Evolutionary conservation across 2,113 vertebrate species (phyloP), one percentile per base, ranked within the genome.

Genomic region (Casuarius casuarius): DNA sequence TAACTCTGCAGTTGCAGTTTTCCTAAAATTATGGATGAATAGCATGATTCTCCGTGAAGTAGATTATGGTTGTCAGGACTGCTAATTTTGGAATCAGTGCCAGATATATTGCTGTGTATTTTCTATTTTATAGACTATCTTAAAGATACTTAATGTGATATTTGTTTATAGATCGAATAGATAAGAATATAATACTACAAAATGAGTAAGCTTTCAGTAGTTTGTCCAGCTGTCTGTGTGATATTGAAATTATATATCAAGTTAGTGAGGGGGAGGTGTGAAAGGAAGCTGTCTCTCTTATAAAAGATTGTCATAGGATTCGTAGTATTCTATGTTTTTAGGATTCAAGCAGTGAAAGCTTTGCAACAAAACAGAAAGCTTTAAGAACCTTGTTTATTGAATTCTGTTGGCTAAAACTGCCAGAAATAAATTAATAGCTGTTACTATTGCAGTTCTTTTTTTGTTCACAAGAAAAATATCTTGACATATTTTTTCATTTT

Each of bases 401-500:
- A 97, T 96, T 96, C 90, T 95, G 66, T 92, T 95, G 77, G 95
- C 95, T 96, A 96, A 97, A 98, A 95, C 93, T 97, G 96, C 87
- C 96, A 97, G 96, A 97, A 97, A 96, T 93, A 97, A 97, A 98
- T 97, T 96, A 98, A 97, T 97, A 94, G 93, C 97, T 16, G 83
- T 96, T 97, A 85, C 76, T 87, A 49, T 87, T 91, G 76, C 90
- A 87, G 56, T 85, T 90, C 75, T 97, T 95, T 97, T 97, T 97
- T 97, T 97, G 95, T 94, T 97, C 94, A 92, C 92, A 97, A 98
- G 97, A 98, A 98, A 98, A 98, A 97, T 97, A 97, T 88, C 95
- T 97, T 97, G 97, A 98, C 97, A 97, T 97, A 98, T 98, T 98
- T 98, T 98, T 97, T 98, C 96, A 98, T 96, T 97, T 94, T 95